Percentiles rank a stretch among this genome's conserved stretches.
Conservation (phyloP, 2,113 vertebrate genomes). For the Cochlearius cochlearius region DNA sequence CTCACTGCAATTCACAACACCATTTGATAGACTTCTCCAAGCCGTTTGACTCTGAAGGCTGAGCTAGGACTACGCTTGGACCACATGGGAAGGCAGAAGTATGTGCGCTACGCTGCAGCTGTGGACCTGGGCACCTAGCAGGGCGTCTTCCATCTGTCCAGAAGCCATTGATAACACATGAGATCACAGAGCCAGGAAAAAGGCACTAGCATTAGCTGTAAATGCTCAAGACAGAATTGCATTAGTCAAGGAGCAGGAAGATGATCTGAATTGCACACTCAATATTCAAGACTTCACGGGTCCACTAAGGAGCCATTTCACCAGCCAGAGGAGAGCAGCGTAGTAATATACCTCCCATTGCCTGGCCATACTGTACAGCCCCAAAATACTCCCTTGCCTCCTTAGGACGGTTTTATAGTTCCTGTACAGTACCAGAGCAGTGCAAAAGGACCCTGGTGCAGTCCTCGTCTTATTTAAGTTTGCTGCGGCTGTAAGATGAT, state of each 20-base stretch:
- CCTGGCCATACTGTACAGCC: not conserved
- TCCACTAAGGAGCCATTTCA: not conserved
- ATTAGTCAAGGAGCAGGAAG: not conserved
- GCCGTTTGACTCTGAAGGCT: not conserved
- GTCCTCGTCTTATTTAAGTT: not conserved
- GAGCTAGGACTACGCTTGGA: not conserved
- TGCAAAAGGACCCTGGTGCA: not conserved
- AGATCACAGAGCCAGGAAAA: not conserved
- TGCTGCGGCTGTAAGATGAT: not conserved
- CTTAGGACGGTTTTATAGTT: not conserved
- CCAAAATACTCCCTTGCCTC: not conserved
- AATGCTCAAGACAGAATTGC: not conserved
- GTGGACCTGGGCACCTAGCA: not conserved
- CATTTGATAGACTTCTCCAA: not conserved
- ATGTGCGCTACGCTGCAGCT: not conserved
- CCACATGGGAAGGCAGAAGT: not conserved
- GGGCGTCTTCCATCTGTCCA: not conserved
- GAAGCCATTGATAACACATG: not conserved
- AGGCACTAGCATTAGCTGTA: not conserved
- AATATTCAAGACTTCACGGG: not conserved
- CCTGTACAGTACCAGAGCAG: not conserved
- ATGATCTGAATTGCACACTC: not conserved
- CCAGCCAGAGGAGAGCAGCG: not conserved
- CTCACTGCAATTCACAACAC: not conserved
- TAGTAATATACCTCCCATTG: not conserved